phyloP scores from a whole-genome alignment of 1,140 invertebrate species.

The Euglossa dilemma region DNA sequence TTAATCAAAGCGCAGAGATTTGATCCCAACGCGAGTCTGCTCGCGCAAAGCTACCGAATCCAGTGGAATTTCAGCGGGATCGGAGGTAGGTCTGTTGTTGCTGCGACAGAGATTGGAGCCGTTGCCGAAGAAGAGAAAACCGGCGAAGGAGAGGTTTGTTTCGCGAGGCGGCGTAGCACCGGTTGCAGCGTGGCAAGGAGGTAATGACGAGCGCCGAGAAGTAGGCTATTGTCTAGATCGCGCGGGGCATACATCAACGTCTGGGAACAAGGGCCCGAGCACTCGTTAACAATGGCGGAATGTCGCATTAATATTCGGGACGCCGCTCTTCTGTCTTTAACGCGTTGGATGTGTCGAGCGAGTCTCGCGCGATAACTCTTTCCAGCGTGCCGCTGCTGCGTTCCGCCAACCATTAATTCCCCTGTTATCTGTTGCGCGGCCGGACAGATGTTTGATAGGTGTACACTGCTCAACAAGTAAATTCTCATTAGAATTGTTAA shows the following conservation, averaged over 20 bases:
- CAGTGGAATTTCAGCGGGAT: no score
- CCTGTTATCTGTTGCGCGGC: constrained; percentile 3
- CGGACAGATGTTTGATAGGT: constrained; percentile 14
- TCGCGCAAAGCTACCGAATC: no score
- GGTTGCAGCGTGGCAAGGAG: constrained; percentile 6
- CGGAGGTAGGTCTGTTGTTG: neutral
- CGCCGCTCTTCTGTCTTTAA: constrained; percentile 38
- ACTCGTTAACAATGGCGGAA: constrained; percentile 43
- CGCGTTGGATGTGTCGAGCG: neutral
- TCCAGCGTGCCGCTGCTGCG: neutral
- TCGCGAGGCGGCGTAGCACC: neutral
- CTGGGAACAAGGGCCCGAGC: constrained; percentile 13
- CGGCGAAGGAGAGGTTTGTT: neutral
- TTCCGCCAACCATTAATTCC: constrained; percentile 11
- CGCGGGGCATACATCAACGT: constrained; percentile 35
- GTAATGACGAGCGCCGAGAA: constrained; percentile 19
- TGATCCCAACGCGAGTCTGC: no score
- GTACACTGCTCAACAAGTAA: constrained; percentile 6
- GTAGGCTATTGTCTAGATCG: constrained; percentile 37
- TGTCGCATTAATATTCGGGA: constrained; percentile 41
- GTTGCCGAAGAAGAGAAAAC: neutral
- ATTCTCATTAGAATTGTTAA: constrained; percentile 22
- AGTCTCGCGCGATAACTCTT: constrained; percentile 2
- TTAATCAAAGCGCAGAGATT: no score
- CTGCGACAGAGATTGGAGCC: neutral